Conservation (phyloP, 2,113 vertebrate species). For the Dipodomys ordii region DNA sequence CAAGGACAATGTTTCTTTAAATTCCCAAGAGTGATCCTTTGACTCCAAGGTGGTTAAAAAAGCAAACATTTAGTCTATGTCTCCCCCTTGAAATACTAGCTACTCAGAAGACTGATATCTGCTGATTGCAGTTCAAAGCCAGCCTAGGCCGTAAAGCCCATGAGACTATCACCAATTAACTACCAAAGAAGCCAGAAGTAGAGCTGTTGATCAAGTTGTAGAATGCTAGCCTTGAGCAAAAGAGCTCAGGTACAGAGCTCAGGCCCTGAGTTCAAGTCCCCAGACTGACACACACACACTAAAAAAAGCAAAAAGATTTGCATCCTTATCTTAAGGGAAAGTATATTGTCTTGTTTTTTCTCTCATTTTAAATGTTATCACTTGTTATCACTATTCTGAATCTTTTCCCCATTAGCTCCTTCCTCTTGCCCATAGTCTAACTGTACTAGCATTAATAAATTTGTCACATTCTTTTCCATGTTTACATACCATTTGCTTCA, state of each 20-base stretch:
- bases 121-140: too few species aligned
- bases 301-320: too few species aligned
- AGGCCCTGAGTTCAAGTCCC: too few species aligned
- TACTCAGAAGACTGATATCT: too few species aligned
- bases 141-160: too few species aligned
- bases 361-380: constrained; percentile 33
- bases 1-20: background rate
- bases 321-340: background rate
- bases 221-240: too few species aligned
- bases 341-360: background rate
- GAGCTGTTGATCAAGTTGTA: too few species aligned
- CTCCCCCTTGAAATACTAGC: too few species aligned
- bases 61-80: background rate
- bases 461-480: background rate
- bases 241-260: too few species aligned
- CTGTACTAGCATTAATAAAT: constrained; percentile 37
- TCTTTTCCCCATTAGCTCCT: background rate
- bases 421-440: background rate
- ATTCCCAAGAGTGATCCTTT: background rate
- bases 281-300: too few species aligned
- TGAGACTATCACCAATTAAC: too few species aligned
- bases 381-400: constrained; percentile 23
- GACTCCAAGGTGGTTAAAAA: background rate
- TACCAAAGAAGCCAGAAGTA: too few species aligned
- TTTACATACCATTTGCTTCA: constrained; percentile 19